Conservation (phyloP, 2,113 vertebrate genomes). For the Silurus meridionalis region DNA sequence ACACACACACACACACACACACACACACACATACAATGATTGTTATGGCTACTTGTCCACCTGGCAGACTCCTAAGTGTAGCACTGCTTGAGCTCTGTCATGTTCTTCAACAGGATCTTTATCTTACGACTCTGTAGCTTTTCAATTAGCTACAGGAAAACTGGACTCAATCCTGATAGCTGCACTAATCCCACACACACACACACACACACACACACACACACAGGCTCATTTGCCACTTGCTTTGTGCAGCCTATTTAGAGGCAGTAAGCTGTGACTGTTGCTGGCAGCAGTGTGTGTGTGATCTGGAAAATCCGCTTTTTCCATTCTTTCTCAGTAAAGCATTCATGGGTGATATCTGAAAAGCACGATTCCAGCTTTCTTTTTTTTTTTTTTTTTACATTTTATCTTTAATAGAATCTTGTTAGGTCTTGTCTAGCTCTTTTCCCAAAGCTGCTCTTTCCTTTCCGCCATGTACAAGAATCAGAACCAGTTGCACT, state of each 20-base stretch:
- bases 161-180: conserved; percentile 48
- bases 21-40: neutral
- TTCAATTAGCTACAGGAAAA: conserved; percentile 72
- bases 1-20: neutral
- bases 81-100: conserved; percentile 63
- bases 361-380: neutral
- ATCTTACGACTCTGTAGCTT: conserved; percentile 55
- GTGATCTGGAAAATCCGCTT: conserved; percentile 41
- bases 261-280: conserved; percentile 42
- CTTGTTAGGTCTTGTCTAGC: conserved; percentile 24
- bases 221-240: conserved; percentile 27
- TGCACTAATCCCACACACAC: conserved; percentile 62
- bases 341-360: conserved; percentile 19
- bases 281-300: conserved; percentile 3
- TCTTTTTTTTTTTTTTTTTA: neutral
- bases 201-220: conserved; percentile 5
- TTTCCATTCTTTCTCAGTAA: conserved; percentile 38
- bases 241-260: conserved; percentile 39
- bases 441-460: neutral
- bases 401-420: conserved; percentile 42
- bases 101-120: conserved; percentile 61
- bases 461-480: neutral
- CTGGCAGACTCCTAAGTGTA: conserved; percentile 50
- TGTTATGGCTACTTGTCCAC: neutral
- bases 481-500: neutral